Evolutionary conservation across 2,888 invertebrate species (phyloP).

Genomic region (Barypeithes pellucidus): DNA sequence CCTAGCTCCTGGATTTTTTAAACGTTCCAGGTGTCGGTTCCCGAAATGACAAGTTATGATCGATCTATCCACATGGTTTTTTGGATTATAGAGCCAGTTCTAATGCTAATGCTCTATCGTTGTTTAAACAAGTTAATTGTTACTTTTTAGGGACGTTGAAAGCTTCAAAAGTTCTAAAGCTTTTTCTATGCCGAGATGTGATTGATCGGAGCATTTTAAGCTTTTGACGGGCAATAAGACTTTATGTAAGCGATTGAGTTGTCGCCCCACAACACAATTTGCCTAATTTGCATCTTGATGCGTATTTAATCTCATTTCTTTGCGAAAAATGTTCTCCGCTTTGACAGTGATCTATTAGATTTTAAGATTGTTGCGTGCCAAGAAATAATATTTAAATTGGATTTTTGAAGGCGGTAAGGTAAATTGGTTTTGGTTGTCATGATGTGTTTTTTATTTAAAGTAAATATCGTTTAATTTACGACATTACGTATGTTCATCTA

Average conservation of each 20-base stretch:
- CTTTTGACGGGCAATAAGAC: constrained; percentile 48
- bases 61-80: constrained; percentile 41
- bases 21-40: constrained; percentile 49
- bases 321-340: constrained; percentile 43
- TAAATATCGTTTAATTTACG: background rate
- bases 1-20: constrained; percentile 39
- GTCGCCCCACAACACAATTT: constrained; percentile 53
- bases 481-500: too few species aligned
- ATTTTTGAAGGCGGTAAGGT: constrained; percentile 26
- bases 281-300: constrained; percentile 56
- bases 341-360: constrained; percentile 56
- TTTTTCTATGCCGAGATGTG: constrained; percentile 42
- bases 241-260: constrained; percentile 54
- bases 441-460: constrained; percentile 1
- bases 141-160: constrained; percentile 59
- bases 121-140: constrained; percentile 70
- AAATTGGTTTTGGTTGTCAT: constrained; percentile 27
- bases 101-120: constrained; percentile 67
- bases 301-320: constrained; percentile 55
- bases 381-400: constrained; percentile 52
- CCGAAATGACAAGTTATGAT: constrained; percentile 53
- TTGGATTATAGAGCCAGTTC: constrained; percentile 54
- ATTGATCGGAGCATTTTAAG: constrained; percentile 50
- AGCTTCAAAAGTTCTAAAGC: constrained; percentile 40
- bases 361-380: constrained; percentile 52